Evolutionary conservation across 1,140 invertebrate genomes (phyloP).

Genomic region (Drosophila leontia): DNA sequence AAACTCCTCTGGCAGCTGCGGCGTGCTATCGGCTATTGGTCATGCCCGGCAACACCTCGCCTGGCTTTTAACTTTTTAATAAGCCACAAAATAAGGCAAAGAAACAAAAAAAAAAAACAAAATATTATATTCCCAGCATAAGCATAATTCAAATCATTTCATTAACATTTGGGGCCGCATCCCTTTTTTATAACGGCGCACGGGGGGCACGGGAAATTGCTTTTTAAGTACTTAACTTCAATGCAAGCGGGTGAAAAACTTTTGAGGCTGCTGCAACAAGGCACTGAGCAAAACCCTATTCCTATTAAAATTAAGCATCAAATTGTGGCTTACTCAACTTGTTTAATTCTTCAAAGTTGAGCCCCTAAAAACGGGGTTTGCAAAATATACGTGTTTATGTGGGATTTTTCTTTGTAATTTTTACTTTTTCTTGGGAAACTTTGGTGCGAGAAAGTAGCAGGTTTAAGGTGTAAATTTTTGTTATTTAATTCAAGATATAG

Average conservation of each 20-base stretch:
- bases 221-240: conserved; percentile 81
- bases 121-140: conserved; percentile 60
- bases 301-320: conserved; percentile 13
- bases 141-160: conserved; percentile 82
- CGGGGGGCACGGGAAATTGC: conserved; percentile 64
- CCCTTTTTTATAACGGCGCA: conserved; percentile 44
- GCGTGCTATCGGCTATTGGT: conserved; percentile 40
- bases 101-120: not conserved
- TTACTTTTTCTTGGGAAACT: not conserved
- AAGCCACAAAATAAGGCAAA: conserved; percentile 61
- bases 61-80: conserved; percentile 73
- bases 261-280: conserved; percentile 62
- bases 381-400: not conserved
- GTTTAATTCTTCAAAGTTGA: conserved; percentile 16
- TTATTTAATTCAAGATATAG: not conserved
- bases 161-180: conserved; percentile 71
- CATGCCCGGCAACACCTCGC: conserved; percentile 48
- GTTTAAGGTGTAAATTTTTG: not conserved
- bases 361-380: not conserved
- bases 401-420: not conserved
- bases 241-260: conserved; percentile 68
- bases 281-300: conserved; percentile 23
- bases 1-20: conserved; percentile 46
- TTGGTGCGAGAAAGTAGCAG: not conserved
- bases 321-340: conserved; percentile 12